Conservation (phyloP, 2,888 invertebrate species). For the Branchellion lobata region DNA sequence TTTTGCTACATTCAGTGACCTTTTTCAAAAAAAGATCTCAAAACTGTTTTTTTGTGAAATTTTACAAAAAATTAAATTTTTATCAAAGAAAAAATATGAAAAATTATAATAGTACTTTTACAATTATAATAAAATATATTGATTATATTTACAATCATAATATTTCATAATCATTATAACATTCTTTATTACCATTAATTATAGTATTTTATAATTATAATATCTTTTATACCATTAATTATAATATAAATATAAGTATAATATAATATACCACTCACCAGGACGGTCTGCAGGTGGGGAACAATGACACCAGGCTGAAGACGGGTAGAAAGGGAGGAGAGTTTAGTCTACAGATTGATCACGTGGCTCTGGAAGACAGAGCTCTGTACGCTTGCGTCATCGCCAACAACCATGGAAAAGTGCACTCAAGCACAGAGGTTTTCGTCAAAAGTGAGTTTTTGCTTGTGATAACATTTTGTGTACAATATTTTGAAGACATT, state of each 20-base stretch:
- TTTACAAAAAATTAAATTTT: no score
- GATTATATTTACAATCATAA: no score
- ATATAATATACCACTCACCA: background rate
- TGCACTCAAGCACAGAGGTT: constrained; percentile 77
- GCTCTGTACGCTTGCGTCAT: constrained; percentile 86
- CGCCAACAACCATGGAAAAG: constrained; percentile 78
- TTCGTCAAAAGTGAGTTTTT: constrained; percentile 66
- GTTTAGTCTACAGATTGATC: constrained; percentile 75
- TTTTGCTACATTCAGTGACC: background rate
- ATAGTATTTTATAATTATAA: no score
- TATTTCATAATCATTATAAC: no score
- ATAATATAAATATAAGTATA: background rate
- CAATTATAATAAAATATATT: no score
- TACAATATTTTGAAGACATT: background rate
- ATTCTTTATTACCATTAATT: no score
- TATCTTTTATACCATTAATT: no score
- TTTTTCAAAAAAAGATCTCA: no score
- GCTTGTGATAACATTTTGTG: background rate
- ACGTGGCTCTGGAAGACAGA: constrained; percentile 83
- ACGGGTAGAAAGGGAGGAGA: constrained; percentile 55
- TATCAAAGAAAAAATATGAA: no score
- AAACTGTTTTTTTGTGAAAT: no score
- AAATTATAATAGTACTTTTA: no score
- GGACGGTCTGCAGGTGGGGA: background rate
- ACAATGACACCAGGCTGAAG: constrained; percentile 47